Conservation (phyloP, 2,113 vertebrate genomes). For the Hystrix cristata region DNA sequence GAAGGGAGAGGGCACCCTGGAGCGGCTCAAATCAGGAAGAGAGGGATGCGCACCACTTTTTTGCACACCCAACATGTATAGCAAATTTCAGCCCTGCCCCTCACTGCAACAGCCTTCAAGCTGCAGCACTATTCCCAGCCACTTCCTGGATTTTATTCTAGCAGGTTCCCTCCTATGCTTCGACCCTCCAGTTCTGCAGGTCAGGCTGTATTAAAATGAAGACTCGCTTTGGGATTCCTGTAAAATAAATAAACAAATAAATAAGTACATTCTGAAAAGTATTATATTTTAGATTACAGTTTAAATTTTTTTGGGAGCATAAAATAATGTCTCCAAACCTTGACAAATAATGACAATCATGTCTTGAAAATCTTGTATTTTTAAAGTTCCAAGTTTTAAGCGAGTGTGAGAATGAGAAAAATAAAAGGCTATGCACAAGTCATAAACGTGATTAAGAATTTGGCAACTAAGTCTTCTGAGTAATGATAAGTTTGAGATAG, state of each 20-base stretch:
- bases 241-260: not conserved
- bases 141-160: not conserved
- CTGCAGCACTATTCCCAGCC: not conserved
- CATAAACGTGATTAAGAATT: conserved; percentile 26
- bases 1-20: not conserved
- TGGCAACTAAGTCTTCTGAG: conserved; percentile 27
- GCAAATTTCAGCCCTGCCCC: not conserved
- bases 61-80: no score
- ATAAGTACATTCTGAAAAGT: not conserved
- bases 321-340: conserved; percentile 14
- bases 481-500: conserved; percentile 2
- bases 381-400: conserved; percentile 47
- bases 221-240: not conserved
- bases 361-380: not conserved
- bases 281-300: not conserved
- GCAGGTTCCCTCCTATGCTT: no score
- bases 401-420: not conserved
- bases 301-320: not conserved
- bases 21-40: not conserved
- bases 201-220: not conserved
- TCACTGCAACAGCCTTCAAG: no score
- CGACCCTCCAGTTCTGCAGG: not conserved
- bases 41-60: not conserved
- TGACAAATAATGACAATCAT: not conserved
- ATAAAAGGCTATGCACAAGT: not conserved